Conservation (phyloP, 2,113 vertebrate genomes). For the Urocitellus parryii region DNA sequence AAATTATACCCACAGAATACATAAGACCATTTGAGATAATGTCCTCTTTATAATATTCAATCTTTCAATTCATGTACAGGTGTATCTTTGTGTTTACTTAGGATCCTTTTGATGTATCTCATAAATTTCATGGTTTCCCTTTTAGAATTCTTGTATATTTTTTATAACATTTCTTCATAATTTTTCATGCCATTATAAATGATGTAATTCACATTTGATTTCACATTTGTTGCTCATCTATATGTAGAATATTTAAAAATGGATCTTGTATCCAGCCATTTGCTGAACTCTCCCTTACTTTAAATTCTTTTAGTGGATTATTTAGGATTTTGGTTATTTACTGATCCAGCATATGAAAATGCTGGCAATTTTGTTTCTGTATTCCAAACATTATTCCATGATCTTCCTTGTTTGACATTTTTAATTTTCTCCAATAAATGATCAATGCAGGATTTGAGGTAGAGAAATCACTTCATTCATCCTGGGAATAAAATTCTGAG, state of each 20-base stretch:
- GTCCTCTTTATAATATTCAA: background rate
- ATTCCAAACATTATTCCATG: background rate
- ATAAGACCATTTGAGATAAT: background rate
- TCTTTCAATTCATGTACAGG: background rate
- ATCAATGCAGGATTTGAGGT: background rate
- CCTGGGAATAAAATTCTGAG: background rate
- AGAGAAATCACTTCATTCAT: background rate
- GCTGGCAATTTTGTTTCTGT: background rate
- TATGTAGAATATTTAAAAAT: background rate
- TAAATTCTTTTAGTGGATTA: background rate
- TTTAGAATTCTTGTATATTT: background rate
- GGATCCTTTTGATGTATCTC: background rate
- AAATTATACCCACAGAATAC: background rate
- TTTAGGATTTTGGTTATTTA: background rate
- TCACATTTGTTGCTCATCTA: background rate
- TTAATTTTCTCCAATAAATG: background rate
- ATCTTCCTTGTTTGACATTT: background rate
- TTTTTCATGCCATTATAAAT: background rate
- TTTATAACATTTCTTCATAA: background rate
- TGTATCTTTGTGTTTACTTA: background rate
- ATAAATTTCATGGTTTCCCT: background rate
- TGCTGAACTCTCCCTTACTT: background rate
- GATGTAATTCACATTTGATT: background rate
- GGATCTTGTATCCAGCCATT: background rate
- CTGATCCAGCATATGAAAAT: background rate